Evolutionary conservation across 2,113 vertebrate species (phyloP).

Genomic region (Psephotus haematonotus): DNA sequence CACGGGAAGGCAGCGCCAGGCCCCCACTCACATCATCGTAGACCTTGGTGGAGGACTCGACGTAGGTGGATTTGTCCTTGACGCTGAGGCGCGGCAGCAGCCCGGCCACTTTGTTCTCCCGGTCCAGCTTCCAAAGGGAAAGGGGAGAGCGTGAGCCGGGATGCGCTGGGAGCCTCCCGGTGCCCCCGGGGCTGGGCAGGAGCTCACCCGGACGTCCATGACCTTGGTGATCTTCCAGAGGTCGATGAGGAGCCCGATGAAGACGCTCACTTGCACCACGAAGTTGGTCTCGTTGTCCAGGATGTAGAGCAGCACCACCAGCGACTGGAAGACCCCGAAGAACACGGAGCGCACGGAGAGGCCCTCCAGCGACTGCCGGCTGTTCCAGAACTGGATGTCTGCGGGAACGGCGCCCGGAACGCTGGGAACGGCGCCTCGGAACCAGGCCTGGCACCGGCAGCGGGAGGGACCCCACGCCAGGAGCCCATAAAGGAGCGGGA

Average conservation of each 20-base stretch:
- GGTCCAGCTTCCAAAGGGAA: conserved; percentile 80
- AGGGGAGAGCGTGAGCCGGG: accelerated
- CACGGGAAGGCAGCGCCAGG: too few species aligned
- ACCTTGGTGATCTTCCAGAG: conserved; percentile 99
- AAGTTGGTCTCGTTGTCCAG: conserved; percentile 98
- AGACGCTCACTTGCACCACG: conserved; percentile 96
- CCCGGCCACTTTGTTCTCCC: conserved; percentile 86
- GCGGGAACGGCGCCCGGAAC: too few species aligned
- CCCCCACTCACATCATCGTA: conserved; percentile 87
- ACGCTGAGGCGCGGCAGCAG: conserved; percentile 84
- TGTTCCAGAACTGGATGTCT: conserved; percentile 99
- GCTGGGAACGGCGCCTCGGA: too few species aligned
- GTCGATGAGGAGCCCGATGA: conserved; percentile 95
- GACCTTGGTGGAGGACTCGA: conserved; percentile 92
- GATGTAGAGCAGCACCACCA: conserved; percentile 94
- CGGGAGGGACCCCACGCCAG: too few species aligned
- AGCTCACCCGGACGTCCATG: conserved; percentile 90
- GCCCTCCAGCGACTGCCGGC: conserved; percentile 94
- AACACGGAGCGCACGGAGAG: conserved; percentile 93
- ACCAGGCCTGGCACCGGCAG: too few species aligned
- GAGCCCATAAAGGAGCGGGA: too few species aligned
- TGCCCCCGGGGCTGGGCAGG: too few species aligned
- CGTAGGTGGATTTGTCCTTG: conserved; percentile 92
- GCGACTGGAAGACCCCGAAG: conserved; percentile 94
- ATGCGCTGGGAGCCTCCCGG: too few species aligned